Evolutionary conservation across 2,797 vertebrate species (phyloP).

Genomic region (Esox masquinongy): DNA sequence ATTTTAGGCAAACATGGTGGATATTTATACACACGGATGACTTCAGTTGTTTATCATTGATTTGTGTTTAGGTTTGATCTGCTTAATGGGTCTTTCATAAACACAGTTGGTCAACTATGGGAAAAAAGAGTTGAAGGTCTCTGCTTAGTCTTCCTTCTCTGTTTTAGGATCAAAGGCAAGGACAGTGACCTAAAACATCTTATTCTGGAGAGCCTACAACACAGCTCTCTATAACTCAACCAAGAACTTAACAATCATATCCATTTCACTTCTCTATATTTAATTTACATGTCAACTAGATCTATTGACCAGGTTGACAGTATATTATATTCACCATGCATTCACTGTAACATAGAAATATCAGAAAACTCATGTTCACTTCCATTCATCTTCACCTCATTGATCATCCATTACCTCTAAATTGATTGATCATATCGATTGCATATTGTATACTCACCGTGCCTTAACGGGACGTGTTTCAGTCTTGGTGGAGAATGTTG

Average conservation of each 20-base stretch:
- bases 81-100: no score
- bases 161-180: no score
- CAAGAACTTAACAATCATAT: not conserved
- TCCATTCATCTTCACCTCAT: conserved; percentile 12
- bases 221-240: not conserved
- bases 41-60: no score
- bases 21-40: no score
- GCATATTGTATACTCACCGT: conserved; percentile 47
- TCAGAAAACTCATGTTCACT: conserved; percentile 18
- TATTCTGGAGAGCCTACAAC: no score
- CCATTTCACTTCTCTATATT: not conserved
- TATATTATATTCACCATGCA: not conserved
- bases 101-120: no score
- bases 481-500: conserved; percentile 49
- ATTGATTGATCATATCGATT: conserved; percentile 11
- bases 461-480: conserved; percentile 36
- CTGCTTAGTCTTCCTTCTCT: no score
- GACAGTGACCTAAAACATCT: no score
- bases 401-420: not conserved
- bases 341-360: not conserved
- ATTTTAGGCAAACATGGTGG: no score
- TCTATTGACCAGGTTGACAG: not conserved
- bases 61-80: no score
- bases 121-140: no score
- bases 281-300: no score